These are phyloP conservation scores for Beroe ovata DNA, from an alignment of 37 sponge, comb jelly and placozoan genomes.

Conservation along the genomic window DNA sequence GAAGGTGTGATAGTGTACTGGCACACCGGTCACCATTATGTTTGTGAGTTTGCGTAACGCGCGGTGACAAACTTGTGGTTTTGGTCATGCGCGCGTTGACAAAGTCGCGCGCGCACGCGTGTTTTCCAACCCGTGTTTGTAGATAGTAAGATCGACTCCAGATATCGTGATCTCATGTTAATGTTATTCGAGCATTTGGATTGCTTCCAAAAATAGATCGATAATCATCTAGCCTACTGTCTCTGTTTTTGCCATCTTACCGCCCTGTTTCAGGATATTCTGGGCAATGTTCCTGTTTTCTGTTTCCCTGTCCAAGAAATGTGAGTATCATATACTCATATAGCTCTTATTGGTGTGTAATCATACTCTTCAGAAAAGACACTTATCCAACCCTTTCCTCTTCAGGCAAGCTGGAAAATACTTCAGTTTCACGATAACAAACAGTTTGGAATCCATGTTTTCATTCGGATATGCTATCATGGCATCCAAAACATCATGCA, in stretches of 20 bases:
- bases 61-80: not conserved
- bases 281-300: constrained; percentile 47
- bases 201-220: not conserved
- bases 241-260: not conserved
- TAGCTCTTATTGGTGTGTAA: not conserved
- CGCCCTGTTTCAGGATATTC: constrained; percentile 49
- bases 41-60: not conserved
- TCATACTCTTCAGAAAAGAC: too few species aligned
- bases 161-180: not conserved
- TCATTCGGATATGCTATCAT: constrained; percentile 28
- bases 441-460: constrained; percentile 42
- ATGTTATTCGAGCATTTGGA: not conserved
- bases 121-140: not conserved
- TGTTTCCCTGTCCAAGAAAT: constrained; percentile 32
- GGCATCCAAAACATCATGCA: not conserved
- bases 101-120: not conserved
- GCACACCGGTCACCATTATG: not conserved
- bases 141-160: not conserved
- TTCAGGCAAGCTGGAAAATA: constrained; percentile 21
- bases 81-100: not conserved
- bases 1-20: too few species aligned
- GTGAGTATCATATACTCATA: constrained; percentile 11
- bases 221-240: too few species aligned
- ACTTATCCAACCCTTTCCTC: too few species aligned
- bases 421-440: constrained; percentile 61